Percentiles rank a stretch among this genome's conserved stretches.
phyloP scores from a whole-genome alignment of 2,888 invertebrate genomes.

The Agrotis clavis region DNA sequence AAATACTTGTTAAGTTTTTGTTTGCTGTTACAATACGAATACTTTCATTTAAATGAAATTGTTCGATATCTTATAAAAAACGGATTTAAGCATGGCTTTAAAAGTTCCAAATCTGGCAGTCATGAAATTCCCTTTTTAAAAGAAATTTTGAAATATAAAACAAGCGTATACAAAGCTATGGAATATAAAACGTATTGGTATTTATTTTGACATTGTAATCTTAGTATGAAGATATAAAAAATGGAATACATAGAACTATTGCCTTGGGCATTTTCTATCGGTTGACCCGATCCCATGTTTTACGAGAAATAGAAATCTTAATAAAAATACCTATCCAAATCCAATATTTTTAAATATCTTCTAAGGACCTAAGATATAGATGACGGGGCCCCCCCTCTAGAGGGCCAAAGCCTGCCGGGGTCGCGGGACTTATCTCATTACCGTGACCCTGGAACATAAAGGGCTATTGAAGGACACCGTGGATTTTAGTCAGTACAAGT shows the following conservation, averaged over 20 bases:
- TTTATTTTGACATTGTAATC: slow-evolving; percentile 38
- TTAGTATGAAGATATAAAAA: not conserved
- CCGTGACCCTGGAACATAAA: too few species aligned
- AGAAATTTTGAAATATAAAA: not conserved
- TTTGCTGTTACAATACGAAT: slow-evolving; percentile 46
- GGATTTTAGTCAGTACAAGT: too few species aligned
- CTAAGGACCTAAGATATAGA: too few species aligned
- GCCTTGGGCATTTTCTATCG: too few species aligned
- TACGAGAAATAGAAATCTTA: too few species aligned
- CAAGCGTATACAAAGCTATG: slow-evolving; percentile 1
- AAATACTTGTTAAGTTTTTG: slow-evolving; percentile 36
- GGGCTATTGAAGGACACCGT: too few species aligned
- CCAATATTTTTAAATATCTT: too few species aligned
- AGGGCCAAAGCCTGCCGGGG: too few species aligned
- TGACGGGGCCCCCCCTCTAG: too few species aligned
- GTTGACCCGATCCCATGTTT: too few species aligned
- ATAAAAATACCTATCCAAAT: too few species aligned
- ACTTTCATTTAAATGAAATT: slow-evolving; percentile 27
- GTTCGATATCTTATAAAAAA: slow-evolving; percentile 28
- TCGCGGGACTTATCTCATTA: too few species aligned
- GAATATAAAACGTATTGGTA: slow-evolving; percentile 39
- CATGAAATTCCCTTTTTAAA: slow-evolving; percentile 2
- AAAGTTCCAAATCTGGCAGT: slow-evolving; percentile 55
- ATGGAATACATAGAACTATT: not conserved
- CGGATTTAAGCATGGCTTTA: slow-evolving; percentile 75